Conservation (phyloP, 2,113 vertebrate genomes). For the Osmerus eperlanus region DNA sequence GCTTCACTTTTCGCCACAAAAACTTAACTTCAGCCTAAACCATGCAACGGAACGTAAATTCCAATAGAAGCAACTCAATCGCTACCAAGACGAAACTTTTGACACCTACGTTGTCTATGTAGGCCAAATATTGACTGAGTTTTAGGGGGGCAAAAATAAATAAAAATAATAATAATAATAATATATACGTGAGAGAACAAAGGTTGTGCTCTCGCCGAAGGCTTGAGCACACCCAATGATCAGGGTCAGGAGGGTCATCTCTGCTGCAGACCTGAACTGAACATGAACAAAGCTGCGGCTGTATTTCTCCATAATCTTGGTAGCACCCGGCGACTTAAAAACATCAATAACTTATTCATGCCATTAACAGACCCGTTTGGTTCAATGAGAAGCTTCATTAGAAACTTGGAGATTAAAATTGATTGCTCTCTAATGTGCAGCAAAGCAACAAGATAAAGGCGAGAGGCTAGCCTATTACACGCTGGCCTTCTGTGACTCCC, state of each 20-base stretch:
- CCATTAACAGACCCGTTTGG: slow-evolving; percentile 58
- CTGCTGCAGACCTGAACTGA: not conserved
- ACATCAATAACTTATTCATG: slow-evolving; percentile 68
- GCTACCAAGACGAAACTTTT: too few species aligned
- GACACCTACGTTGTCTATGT: too few species aligned
- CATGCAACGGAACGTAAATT: too few species aligned
- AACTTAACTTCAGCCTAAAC: too few species aligned
- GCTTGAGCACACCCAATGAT: too few species aligned
- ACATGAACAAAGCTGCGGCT: slow-evolving; percentile 20
- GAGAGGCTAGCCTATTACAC: slow-evolving; percentile 24
- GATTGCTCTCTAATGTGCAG: slow-evolving; percentile 55
- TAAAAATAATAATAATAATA: too few species aligned
- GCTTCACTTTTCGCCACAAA: too few species aligned
- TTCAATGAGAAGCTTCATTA: slow-evolving; percentile 61
- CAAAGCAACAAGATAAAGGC: slow-evolving; percentile 47
- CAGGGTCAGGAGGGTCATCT: not conserved
- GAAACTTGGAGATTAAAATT: slow-evolving; percentile 62
- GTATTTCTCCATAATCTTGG: slow-evolving; percentile 10
- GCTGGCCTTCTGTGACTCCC: not conserved
- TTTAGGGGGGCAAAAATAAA: too few species aligned
- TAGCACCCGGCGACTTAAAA: slow-evolving; percentile 31
- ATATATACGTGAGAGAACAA: too few species aligned
- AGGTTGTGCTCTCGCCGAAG: too few species aligned
- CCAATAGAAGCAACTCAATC: too few species aligned
- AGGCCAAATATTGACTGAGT: too few species aligned